Evolutionary conservation across 1,140 invertebrate species (phyloP).

Genomic region (Leucophenga varia): DNA sequence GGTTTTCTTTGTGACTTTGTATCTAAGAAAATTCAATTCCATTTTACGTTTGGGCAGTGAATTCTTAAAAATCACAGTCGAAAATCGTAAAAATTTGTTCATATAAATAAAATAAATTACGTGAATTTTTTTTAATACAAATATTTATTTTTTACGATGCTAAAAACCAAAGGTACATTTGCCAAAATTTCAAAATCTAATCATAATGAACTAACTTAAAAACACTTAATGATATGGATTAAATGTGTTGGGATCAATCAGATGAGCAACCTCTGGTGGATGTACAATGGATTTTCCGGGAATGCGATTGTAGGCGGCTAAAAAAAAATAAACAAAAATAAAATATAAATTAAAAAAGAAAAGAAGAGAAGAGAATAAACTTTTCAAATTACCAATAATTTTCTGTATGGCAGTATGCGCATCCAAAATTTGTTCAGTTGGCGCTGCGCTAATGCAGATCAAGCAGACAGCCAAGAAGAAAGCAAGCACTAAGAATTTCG

Average conservation of each 20-base stretch:
- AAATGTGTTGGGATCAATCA: slow-evolving; percentile 45
- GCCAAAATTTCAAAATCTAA: slow-evolving; percentile 7
- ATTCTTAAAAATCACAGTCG: too few relatives aligned
- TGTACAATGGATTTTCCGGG: slow-evolving; percentile 34
- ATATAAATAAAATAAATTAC: too few relatives aligned
- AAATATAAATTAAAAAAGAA: too few relatives aligned
- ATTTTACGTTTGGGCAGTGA: too few relatives aligned
- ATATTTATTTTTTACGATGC: slow-evolving; percentile 15
- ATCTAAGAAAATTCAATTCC: too few relatives aligned
- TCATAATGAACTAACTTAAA: too few relatives aligned
- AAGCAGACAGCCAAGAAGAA: slow-evolving; percentile 25
- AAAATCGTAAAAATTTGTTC: too few relatives aligned
- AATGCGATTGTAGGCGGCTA: slow-evolving; percentile 38
- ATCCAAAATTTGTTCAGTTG: slow-evolving; percentile 26
- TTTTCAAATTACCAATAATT: slow-evolving; percentile 39
- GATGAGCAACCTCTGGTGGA: slow-evolving; percentile 31
- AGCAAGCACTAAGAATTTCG: slow-evolving; percentile 26
- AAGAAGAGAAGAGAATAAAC: too few relatives aligned
- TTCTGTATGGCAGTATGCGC: slow-evolving; percentile 39
- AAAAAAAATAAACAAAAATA: background rate
- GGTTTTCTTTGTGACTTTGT: too few relatives aligned
- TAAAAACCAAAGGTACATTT: slow-evolving; percentile 9
- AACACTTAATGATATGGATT: slow-evolving; percentile 16
- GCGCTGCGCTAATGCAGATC: slow-evolving; percentile 25
- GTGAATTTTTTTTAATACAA: too few relatives aligned